Evolutionary conservation across 2,797 vertebrate species (phyloP).

Genomic region (Toxotes lorentzi): DNA sequence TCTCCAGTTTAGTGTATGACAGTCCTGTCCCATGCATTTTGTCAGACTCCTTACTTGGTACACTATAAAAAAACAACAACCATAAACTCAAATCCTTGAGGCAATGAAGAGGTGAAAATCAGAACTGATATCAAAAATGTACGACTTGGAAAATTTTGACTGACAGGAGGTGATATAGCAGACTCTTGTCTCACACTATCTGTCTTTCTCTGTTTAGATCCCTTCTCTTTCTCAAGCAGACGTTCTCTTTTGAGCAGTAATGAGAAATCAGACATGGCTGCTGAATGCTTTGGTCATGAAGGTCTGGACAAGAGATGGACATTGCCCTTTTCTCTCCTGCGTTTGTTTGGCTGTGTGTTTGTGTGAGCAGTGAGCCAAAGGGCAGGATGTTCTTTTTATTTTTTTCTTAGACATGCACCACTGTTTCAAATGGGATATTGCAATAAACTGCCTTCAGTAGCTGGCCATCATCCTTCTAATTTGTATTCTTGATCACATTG

Average conservation of each 20-base stretch:
- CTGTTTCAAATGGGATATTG: conserved; percentile 2
- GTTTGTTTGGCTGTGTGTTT: conserved; percentile 54
- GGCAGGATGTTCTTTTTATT: not conserved
- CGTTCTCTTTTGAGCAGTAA: conserved; percentile 27
- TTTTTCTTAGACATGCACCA: conserved; percentile 5
- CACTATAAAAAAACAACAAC: not conserved
- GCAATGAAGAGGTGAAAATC: conserved; percentile 10
- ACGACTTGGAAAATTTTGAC: conserved; percentile 37
- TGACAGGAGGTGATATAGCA: conserved; percentile 6
- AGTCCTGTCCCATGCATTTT: not conserved
- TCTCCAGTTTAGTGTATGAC: not conserved
- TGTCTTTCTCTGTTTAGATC: conserved; percentile 19
- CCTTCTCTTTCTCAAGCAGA: conserved; percentile 1
- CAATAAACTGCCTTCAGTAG: not conserved
- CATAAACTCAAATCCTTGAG: not conserved
- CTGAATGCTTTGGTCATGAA: conserved; percentile 28
- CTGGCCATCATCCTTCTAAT: not conserved
- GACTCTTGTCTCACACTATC: not conserved
- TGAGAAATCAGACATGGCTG: conserved; percentile 31
- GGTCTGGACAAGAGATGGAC: conserved; percentile 47
- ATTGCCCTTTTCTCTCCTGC: conserved; percentile 52
- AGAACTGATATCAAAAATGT: conserved; percentile 12
- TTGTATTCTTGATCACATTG: conserved; percentile 36
- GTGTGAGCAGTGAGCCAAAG: conserved; percentile 45
- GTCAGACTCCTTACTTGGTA: not conserved